A percentile compares a stretch with the other conserved stretches of the same genome.
Evolutionary conservation across 23 tunicate species (phyloP).

Genomic region (Clavelina lepadiformis): DNA sequence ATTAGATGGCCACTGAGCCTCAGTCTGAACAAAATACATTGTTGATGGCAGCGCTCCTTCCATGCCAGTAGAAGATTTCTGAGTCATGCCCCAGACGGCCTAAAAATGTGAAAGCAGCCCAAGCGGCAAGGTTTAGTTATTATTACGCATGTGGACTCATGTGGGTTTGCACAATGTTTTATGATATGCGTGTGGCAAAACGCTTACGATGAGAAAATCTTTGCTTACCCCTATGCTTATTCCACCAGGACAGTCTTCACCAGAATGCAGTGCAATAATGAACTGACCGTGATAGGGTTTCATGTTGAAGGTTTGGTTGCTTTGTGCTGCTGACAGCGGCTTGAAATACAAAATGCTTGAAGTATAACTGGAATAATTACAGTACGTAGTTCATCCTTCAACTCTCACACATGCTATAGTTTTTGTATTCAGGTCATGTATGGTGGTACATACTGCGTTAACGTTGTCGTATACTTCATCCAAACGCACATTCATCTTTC

Average conservation of each 20-base stretch:
- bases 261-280: conserved; percentile 6
- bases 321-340: not conserved
- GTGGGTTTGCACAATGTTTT: not conserved
- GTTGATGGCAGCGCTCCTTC: conserved; percentile 5
- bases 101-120: not conserved
- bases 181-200: not conserved
- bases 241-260: conserved; percentile 11
- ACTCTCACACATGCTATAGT: no score
- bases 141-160: no score
- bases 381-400: not conserved
- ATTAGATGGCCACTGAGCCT: conserved; percentile 14
- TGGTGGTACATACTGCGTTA: no score
- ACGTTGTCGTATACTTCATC: no score
- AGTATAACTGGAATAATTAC: not conserved
- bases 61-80: conserved; percentile 1
- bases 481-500: no score
- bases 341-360: not conserved
- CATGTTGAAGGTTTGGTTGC: no score
- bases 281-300: not conserved
- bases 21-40: conserved; percentile 13
- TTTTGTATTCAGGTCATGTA: no score
- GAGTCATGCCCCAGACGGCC: conserved; percentile 15
- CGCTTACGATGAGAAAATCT: not conserved
- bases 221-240: not conserved
- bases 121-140: not conserved